Evolutionary conservation across 2,888 invertebrate genomes (phyloP).

Genomic region (Coenonympha arcania): DNA sequence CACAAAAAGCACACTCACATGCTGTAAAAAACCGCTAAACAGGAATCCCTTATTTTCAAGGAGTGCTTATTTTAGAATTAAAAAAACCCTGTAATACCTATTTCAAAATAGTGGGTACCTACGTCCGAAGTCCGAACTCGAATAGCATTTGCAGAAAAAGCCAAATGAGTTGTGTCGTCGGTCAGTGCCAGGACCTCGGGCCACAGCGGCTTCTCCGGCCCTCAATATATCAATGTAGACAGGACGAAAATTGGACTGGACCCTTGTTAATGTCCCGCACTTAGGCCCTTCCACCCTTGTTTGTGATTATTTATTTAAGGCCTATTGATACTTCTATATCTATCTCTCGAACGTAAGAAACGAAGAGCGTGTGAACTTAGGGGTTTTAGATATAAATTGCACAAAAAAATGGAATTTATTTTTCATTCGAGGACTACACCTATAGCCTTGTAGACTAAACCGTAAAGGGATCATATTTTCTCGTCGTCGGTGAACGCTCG

Average conservation of each 20-base stretch:
- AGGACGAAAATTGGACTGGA: constrained; percentile 73
- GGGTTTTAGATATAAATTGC: constrained; percentile 11
- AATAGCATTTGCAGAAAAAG: constrained; percentile 47
- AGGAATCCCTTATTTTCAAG: too few species aligned
- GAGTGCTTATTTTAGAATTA: too few species aligned
- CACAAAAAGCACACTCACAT: too few species aligned
- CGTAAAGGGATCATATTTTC: too few species aligned
- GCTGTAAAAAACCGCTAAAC: too few species aligned
- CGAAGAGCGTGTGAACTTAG: constrained; percentile 32
- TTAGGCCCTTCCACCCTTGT: constrained; percentile 65
- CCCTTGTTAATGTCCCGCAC: constrained; percentile 71
- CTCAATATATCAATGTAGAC: constrained; percentile 72
- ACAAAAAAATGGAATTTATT: background rate
- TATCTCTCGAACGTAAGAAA: constrained; percentile 18
- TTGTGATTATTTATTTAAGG: constrained; percentile 68
- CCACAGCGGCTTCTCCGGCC: constrained; percentile 48
- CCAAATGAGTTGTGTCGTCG: constrained; percentile 57
- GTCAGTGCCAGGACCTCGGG: constrained; percentile 32
- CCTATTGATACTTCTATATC: constrained; percentile 52
- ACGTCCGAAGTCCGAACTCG: too few species aligned
- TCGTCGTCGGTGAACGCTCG: too few species aligned
- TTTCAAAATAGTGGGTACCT: too few species aligned
- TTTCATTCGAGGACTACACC: too few species aligned
- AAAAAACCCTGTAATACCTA: too few species aligned
- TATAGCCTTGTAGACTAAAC: too few species aligned